Evolutionary conservation across 1,140 invertebrate species (phyloP), one percentile per base, ranked within the genome.

Genomic region (Lucilia cuprina): DNA sequence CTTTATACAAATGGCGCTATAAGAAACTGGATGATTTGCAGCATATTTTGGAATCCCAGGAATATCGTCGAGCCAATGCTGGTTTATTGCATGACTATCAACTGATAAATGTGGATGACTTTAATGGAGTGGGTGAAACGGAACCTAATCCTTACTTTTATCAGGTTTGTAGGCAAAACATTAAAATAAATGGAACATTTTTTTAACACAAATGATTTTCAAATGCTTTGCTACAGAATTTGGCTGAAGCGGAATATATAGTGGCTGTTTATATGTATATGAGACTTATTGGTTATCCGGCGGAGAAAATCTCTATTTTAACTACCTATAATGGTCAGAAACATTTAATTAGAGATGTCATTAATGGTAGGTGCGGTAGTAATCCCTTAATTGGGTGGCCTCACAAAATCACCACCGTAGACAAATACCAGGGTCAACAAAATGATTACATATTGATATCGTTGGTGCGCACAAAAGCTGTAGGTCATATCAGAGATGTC

Each of bases 301-400:
- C 98, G 0, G 95, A 98, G 83, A 98, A 98, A 91, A 99, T 99
- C 84, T 99, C 98, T 17, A 99, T 99, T 87, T 91, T 99, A n/a
- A 99, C 99, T 0, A 99, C 99, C 0, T 99, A 99, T 91, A 99
- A 99, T 92, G 99, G 99, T 10, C 99, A 99, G 92, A 99, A 99
- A 91, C 97, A 99, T 92, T 93, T 99, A 21, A 97, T 99, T 47
- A 92, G 97, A 35, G 99, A 99, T 92, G 98, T 99, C 10, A 96
- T 99, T 77, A 96, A 98, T 86, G 96, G 97, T 77, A 93, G 98
- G 85, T 99, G 99, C 92, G 97, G 96, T 0, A 95, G 95, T 75
- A 99, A 99, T 93, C 97, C 98, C 0, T 93, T 99, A n/a, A 98
- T 99, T 88, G 99, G 99, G 10, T 92, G 95, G 86, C 99, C 99